Conservation (phyloP, 2,113 vertebrate species). For the Rhinichthys klamathensis region DNA sequence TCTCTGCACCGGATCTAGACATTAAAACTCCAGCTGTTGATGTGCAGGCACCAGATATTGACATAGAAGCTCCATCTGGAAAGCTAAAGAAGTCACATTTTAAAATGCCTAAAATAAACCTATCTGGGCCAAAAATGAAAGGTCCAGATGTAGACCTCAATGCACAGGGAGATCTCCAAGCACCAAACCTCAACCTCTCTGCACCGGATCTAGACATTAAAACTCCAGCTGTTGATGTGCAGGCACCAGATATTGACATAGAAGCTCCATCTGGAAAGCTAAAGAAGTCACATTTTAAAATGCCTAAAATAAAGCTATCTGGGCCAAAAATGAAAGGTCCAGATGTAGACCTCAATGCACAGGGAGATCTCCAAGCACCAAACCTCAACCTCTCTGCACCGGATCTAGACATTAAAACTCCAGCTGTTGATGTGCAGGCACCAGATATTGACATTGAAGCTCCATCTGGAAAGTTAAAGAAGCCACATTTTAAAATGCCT, state of each 20-base stretch:
- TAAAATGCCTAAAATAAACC: conserved; percentile 54
- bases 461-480: conserved; percentile 55
- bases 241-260: conserved; percentile 55
- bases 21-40: conserved; percentile 48
- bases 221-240: conserved; percentile 54
- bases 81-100: conserved; percentile 58
- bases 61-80: conserved; percentile 40
- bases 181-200: conserved; percentile 45
- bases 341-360: conserved; percentile 46
- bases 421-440: conserved; percentile 53
- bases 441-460: conserved; percentile 56
- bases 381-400: conserved; percentile 48
- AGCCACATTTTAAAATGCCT: conserved; percentile 56
- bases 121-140: conserved; percentile 40
- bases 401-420: conserved; percentile 21
- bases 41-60: conserved; percentile 56
- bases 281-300: conserved; percentile 57
- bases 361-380: conserved; percentile 24
- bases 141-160: conserved; percentile 50
- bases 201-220: conserved; percentile 32
- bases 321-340: conserved; percentile 46
- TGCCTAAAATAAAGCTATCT: conserved; percentile 42
- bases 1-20: conserved; percentile 44
- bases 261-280: conserved; percentile 51
- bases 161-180: conserved; percentile 27